These are phyloP conservation scores for Hirundichthys speculiger DNA, from an alignment of 2,113 vertebrate genomes.

Conservation along the genomic window DNA sequence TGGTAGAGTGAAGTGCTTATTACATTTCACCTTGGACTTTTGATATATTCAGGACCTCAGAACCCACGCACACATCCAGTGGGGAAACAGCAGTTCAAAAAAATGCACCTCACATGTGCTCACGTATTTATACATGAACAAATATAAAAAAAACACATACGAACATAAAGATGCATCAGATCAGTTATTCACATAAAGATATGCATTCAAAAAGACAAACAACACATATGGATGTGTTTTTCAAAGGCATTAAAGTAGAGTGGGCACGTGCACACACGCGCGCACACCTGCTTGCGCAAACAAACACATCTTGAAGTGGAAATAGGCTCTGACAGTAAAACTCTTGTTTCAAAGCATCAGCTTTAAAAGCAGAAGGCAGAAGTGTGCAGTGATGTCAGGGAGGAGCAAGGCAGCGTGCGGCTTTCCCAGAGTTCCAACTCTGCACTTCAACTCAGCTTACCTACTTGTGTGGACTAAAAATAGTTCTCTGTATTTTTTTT, in stretches of 20 bases:
- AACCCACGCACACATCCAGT: not conserved
- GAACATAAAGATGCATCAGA: conserved; percentile 3
- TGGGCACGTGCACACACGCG: not conserved
- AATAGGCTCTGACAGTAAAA: conserved; percentile 27
- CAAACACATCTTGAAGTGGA: conserved; percentile 29
- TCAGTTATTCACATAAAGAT: conserved; percentile 4
- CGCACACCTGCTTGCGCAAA: conserved; percentile 6
- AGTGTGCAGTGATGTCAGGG: conserved; percentile 4
- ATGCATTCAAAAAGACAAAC: conserved; percentile 6
- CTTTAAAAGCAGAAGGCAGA: conserved; percentile 36
- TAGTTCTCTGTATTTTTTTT: not conserved
- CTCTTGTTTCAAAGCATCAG: conserved; percentile 36
- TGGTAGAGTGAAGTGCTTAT: conserved; percentile 2
- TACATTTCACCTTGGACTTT: conserved; percentile 1
- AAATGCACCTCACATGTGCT: conserved; percentile 1
- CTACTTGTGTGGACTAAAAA: conserved; percentile 19
- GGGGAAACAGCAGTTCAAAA: not conserved
- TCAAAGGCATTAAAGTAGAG: conserved; percentile 4
- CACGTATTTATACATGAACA: conserved; percentile 14
- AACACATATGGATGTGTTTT: not conserved
- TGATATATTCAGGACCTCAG: not conserved
- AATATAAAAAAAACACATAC: conserved; percentile 12
- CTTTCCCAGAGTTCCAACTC: conserved; percentile 14
- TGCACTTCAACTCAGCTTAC: conserved; percentile 4
- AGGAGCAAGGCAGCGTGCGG: conserved; percentile 12